Conservation (phyloP, 2,888 invertebrate species). For the Temnothorax rugatulus region DNA sequence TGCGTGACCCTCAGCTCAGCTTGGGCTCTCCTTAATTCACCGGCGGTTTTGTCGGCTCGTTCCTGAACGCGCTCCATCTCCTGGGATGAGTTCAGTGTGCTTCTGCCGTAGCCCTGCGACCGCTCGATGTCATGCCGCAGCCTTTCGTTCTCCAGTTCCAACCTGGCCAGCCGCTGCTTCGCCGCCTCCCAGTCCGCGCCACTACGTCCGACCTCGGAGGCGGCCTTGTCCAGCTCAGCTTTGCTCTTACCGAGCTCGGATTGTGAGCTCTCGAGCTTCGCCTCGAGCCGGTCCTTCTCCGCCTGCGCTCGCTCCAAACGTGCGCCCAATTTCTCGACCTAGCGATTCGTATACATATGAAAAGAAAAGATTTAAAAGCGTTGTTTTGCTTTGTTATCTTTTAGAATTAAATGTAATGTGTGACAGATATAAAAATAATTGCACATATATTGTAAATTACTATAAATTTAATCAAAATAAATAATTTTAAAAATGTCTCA, state of each 20-base stretch:
- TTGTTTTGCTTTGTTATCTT: background rate
- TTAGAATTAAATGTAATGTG: background rate
- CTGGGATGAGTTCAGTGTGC: slow-evolving; percentile 93
- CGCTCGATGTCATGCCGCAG: slow-evolving; percentile 94
- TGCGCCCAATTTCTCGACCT: slow-evolving; percentile 94
- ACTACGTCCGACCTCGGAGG: slow-evolving; percentile 95
- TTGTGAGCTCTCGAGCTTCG: slow-evolving; percentile 96
- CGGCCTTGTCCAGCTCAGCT: slow-evolving; percentile 96
- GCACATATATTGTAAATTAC: background rate
- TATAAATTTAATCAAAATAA: background rate
- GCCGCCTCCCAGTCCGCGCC: slow-evolving; percentile 96
- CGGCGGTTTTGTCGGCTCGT: slow-evolving; percentile 94
- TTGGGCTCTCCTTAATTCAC: slow-evolving; percentile 94
- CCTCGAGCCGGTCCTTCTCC: slow-evolving; percentile 96
- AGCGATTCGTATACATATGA: background rate
- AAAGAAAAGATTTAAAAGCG: background rate
- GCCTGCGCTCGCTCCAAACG: slow-evolving; percentile 95
- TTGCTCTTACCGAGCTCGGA: slow-evolving; percentile 97
- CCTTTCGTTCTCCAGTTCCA: slow-evolving; percentile 96
- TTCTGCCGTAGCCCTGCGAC: slow-evolving; percentile 94
- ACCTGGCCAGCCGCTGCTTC: slow-evolving; percentile 93
- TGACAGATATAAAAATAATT: background rate
- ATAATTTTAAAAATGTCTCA: background rate
- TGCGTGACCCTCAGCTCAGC: slow-evolving; percentile 97
- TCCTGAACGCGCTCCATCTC: slow-evolving; percentile 94